Conservation (phyloP, 2,888 invertebrate genomes). For the Euplexia lucipara region DNA sequence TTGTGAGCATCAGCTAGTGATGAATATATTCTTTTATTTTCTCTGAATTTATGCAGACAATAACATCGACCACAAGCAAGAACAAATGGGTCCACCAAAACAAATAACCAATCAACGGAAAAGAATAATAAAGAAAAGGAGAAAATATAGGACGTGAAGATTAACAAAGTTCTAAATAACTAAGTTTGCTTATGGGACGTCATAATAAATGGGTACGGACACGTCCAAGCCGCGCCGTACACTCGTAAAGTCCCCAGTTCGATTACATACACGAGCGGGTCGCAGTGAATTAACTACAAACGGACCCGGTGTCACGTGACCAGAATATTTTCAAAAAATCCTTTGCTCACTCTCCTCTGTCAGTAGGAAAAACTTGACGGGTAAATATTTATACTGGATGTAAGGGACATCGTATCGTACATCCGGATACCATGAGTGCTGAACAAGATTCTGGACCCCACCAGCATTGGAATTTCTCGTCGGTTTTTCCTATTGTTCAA, state of each 20-base stretch:
- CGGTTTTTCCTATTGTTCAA: too few species aligned
- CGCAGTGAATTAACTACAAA: constrained; percentile 81
- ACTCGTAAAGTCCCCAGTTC: constrained; percentile 81
- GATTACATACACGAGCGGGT: constrained; percentile 80
- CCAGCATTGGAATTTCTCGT: too few species aligned
- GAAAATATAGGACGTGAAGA: constrained; percentile 67
- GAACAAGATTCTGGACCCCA: too few species aligned
- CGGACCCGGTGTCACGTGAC: constrained; percentile 77
- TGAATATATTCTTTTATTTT: constrained; percentile 5
- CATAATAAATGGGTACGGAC: constrained; percentile 75
- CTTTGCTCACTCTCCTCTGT: constrained; percentile 66
- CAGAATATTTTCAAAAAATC: constrained; percentile 76
- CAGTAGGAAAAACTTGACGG: constrained; percentile 67
- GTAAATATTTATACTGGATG: constrained; percentile 63
- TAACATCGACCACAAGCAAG: constrained; percentile 18
- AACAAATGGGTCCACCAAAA: constrained; percentile 35
- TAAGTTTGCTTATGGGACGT: constrained; percentile 69
- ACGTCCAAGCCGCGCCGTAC: constrained; percentile 73
- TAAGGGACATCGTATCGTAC: too few species aligned
- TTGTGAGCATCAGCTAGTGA: too few species aligned
- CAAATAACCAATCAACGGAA: constrained; percentile 51
- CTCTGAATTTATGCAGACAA: constrained; percentile 5
- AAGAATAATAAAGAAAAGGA: constrained; percentile 62
- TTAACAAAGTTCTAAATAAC: constrained; percentile 71
- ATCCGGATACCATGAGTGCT: too few species aligned